Conservation (phyloP, 2,888 invertebrate species). For the Arctia plantaginis region DNA sequence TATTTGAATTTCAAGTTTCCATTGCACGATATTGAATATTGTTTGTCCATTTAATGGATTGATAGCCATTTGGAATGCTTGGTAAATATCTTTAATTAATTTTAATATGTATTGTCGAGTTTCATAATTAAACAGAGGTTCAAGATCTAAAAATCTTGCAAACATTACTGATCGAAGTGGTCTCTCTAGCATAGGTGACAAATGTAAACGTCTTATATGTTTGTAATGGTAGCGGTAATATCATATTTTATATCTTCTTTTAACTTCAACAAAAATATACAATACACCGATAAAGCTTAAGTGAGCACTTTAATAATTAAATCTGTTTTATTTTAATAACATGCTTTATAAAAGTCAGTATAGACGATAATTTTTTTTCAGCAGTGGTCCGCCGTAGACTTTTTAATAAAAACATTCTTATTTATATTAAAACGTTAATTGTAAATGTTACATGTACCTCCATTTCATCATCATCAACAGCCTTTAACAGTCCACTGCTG, state of each 20-base stretch:
- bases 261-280: background rate
- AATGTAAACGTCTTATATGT: background rate
- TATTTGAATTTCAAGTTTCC: conserved; percentile 27
- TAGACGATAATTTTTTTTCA: background rate
- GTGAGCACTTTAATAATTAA: background rate
- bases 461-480: no score
- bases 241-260: background rate
- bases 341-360: background rate
- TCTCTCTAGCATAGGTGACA: background rate
- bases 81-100: background rate
- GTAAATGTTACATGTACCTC: no score
- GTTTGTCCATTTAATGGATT: conserved; percentile 3
- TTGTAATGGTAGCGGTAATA: no score
- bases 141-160: background rate
- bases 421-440: no score
- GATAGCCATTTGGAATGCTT: conserved; percentile 1
- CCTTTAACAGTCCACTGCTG: no score
- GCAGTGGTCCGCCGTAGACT: background rate
- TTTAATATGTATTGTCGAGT: background rate
- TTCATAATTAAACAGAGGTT: background rate
- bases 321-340: background rate
- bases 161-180: background rate
- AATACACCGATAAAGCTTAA: background rate
- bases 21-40: conserved; percentile 11
- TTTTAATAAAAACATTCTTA: background rate